phyloP scores from a whole-genome alignment of 2,113 vertebrate species.

The Varanus salvator region DNA sequence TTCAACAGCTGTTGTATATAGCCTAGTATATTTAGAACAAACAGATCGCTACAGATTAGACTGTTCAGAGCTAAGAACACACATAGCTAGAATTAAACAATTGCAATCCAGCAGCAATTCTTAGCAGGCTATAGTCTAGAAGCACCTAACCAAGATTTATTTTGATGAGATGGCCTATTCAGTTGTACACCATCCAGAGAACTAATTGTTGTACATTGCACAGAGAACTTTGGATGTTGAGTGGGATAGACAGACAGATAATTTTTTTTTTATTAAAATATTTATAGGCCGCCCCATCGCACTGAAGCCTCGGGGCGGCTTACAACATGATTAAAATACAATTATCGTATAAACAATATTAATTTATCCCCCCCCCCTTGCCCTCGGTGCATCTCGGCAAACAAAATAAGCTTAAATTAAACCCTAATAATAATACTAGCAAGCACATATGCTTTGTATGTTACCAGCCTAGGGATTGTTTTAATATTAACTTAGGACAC shows the following conservation, averaged over 20 bases:
- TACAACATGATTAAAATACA: too few relatives aligned
- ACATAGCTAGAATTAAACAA: neutral
- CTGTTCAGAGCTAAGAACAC: neutral
- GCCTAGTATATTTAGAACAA: neutral
- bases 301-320: too few relatives aligned
- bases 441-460: neutral
- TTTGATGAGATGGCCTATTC: neutral
- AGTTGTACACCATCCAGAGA: neutral
- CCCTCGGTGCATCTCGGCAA: too few relatives aligned
- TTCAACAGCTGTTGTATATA: neutral
- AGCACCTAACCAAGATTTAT: neutral
- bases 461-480: neutral
- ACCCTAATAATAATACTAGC: too few relatives aligned
- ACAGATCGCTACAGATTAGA: neutral
- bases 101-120: neutral
- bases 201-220: too few relatives aligned
- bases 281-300: too few relatives aligned
- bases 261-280: too few relatives aligned
- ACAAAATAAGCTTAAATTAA: too few relatives aligned
- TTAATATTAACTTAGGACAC: neutral
- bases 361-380: too few relatives aligned
- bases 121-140: neutral
- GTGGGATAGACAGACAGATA: too few relatives aligned
- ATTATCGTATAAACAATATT: too few relatives aligned
- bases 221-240: too few relatives aligned